Percentiles rank a stretch among this genome's conserved stretches.
phyloP scores from a whole-genome alignment of 1,140 invertebrate genomes.

The Pseudachorutes palmiensis region DNA sequence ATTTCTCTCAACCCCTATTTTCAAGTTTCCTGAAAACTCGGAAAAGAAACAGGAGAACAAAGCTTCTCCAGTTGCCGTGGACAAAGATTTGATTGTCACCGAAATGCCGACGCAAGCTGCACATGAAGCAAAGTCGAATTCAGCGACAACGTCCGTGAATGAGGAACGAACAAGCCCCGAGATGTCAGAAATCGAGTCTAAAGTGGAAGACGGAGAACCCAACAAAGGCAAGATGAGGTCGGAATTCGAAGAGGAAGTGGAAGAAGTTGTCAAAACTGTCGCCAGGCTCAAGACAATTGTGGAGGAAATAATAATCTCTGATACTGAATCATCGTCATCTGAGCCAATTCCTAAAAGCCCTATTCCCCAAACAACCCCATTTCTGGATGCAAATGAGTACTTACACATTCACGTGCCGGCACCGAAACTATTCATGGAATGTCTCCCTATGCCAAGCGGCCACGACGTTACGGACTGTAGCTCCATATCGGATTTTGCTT shows the following conservation, averaged over 20 bases:
- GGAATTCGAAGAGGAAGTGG: too few species aligned
- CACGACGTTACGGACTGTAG: constrained; percentile 23
- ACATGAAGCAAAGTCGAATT: too few species aligned
- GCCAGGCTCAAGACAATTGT: not conserved
- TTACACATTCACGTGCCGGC: not conserved
- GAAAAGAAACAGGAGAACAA: not conserved
- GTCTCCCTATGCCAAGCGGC: not conserved
- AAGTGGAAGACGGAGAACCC: not conserved
- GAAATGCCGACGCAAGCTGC: not conserved
- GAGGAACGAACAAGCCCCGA: not conserved
- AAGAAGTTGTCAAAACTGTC: too few species aligned
- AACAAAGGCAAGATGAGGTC: not conserved
- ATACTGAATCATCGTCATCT: not conserved
- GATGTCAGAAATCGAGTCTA: not conserved
- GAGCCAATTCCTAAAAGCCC: not conserved
- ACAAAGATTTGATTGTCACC: not conserved
- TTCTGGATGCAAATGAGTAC: not conserved
- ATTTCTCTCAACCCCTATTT: not conserved
- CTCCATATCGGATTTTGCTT: constrained; percentile 25
- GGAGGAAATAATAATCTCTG: constrained; percentile 1
- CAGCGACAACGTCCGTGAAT: not conserved
- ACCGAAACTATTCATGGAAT: not conserved
- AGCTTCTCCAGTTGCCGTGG: not conserved
- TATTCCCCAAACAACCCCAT: not conserved
- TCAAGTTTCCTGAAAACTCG: not conserved